phyloP scores from a whole-genome alignment of 2,888 invertebrate genomes.

The Drosophila mayaguana region DNA sequence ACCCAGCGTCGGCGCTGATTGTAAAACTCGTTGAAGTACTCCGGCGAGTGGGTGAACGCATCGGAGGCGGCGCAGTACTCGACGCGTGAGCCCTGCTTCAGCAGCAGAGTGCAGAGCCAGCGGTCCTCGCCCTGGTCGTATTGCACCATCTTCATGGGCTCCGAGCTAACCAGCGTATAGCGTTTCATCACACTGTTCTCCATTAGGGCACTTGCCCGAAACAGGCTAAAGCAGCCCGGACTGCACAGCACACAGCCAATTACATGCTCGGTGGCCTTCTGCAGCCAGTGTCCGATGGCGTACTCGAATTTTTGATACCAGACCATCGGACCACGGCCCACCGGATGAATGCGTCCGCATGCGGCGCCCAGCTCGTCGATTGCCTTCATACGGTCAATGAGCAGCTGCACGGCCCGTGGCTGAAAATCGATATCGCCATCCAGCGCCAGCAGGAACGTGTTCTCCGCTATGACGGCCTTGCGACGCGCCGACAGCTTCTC shows the following conservation, averaged over 20 bases:
- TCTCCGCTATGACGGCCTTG: slow-evolving; percentile 90
- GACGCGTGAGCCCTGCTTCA: slow-evolving; percentile 96
- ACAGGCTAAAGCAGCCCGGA: slow-evolving; percentile 96
- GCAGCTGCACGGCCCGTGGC: slow-evolving; percentile 91
- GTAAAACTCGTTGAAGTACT: slow-evolving; percentile 96
- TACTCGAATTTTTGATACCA: slow-evolving; percentile 96
- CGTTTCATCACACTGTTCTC: slow-evolving; percentile 95
- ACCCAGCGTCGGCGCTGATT: slow-evolving; percentile 98
- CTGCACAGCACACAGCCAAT: slow-evolving; percentile 96
- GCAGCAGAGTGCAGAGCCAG: slow-evolving; percentile 96
- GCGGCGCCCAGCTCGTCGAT: slow-evolving; percentile 93
- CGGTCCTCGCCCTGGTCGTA: slow-evolving; percentile 99
- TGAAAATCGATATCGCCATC: slow-evolving; percentile 96
- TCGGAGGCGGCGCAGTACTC: slow-evolving; percentile 98
- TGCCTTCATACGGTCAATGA: slow-evolving; percentile 95
- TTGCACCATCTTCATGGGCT: slow-evolving; percentile 94
- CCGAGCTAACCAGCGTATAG: slow-evolving; percentile 92
- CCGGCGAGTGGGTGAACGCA: slow-evolving; percentile 97
- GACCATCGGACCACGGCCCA: slow-evolving; percentile 92
- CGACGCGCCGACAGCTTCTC: slow-evolving; percentile 82
- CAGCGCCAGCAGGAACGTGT: slow-evolving; percentile 93
- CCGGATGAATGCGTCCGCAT: slow-evolving; percentile 95
- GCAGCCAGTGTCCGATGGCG: slow-evolving; percentile 96
- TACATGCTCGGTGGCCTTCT: slow-evolving; percentile 96
- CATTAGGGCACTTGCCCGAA: slow-evolving; percentile 95